Evolutionary conservation across 92 coral and sea anemone genomes (phyloP), one percentile per base, ranked within the genome.

Genomic region (Zoanthus sociatus): DNA sequence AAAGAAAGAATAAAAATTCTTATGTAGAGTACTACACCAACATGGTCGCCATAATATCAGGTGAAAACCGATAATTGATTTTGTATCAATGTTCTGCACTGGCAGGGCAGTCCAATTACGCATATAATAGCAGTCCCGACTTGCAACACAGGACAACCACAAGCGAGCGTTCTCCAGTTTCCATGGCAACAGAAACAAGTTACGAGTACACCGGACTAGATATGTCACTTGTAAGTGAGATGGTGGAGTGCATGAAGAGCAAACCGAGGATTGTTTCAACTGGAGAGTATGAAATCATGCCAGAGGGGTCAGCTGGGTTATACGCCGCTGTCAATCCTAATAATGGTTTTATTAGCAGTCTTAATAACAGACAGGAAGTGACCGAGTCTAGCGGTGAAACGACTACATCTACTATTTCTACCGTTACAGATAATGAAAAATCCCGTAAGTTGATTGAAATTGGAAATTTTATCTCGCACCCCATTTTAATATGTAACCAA

Each of bases 101-200:
- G 33, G 13, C 58, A 92, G 98, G 91, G 9, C 94, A 94, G 67
- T 83, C 94, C 47, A 63, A 78, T 54, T 94, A 94, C 78, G 83
- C 93, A 0, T 94, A 94, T 71, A 92, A 94, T 30, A 20, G 50
- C 73, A 81, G 63, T 50, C 85, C 85, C 5, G 74, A 54, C n/a
- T 46, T 21, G 15, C 85, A 67, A 56, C 76, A 74, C 30, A 81
- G 45, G 58, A 47, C 53, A 11, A 61, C 33, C 51, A n/a, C 75
- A 6, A 18, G 58, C 45, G 73, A 46, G 44, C 84, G 42, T 51
- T 11, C 85, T 45, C 69, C 69, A 17, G 85, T 48, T 81, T 20
- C 85, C 75, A 81, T 10, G 76, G 85, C 73, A 81, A 66, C 85
- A 31, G 75, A 45, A 46, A 11, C 60, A 47, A 50, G 85, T 10